Percentiles rank a stretch among this genome's conserved stretches.
These are phyloP conservation scores for Sorex araneus DNA, from an alignment of 2,113 vertebrate species.

Conservation along the genomic window DNA sequence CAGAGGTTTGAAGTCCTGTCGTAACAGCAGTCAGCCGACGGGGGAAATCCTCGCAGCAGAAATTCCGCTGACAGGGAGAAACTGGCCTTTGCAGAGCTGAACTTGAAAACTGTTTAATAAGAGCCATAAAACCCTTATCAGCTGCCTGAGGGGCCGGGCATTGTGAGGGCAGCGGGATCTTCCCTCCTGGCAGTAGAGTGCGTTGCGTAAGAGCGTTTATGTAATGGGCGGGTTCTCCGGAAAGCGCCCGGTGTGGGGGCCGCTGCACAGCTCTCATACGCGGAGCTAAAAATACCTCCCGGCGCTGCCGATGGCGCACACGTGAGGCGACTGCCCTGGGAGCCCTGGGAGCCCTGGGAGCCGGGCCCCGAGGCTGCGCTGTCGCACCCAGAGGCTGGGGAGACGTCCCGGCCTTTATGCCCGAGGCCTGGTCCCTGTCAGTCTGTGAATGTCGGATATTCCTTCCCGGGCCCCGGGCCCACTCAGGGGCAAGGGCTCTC, in stretches of 20 bases:
- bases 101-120: conserved; percentile 78
- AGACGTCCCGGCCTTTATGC: background rate
- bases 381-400: too few relatives aligned
- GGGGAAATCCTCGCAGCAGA: conserved; percentile 25
- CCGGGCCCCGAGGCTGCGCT: too few relatives aligned
- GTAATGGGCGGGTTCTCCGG: conserved; percentile 72
- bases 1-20: background rate
- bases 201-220: conserved; percentile 75
- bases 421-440: conserved; percentile 38
- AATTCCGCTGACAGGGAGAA: conserved; percentile 57
- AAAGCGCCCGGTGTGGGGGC: conserved; percentile 59
- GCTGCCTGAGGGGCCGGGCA: conserved; percentile 74
- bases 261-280: conserved; percentile 67
- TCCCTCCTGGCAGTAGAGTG: conserved; percentile 79
- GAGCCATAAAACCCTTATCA: conserved; percentile 85
- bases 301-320: conserved; percentile 61
- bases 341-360: too few relatives aligned
- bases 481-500: background rate
- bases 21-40: background rate
- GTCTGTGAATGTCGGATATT: conserved; percentile 48
- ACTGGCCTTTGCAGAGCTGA: conserved; percentile 69
- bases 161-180: conserved; percentile 85
- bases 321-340: background rate
- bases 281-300: conserved; percentile 81
- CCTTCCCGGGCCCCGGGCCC: background rate